A percentile compares a stretch with the other conserved stretches of the same genome.
phyloP scores from a whole-genome alignment of 1,140 invertebrate species.

The Drosophila pruinosa region DNA sequence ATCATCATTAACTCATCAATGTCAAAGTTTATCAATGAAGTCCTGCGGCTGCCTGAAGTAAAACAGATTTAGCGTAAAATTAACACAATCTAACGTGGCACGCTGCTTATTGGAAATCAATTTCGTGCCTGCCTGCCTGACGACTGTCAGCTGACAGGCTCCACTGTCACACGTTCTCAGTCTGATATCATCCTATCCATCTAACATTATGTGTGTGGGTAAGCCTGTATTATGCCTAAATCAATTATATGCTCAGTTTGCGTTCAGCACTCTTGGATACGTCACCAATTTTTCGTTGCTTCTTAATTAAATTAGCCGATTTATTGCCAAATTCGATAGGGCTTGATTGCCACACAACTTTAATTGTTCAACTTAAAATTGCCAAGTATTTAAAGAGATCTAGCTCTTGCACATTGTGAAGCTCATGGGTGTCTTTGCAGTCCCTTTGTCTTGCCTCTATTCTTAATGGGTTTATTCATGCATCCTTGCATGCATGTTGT shows the following conservation, averaged over 20 bases:
- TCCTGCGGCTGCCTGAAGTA: constrained; percentile 43
- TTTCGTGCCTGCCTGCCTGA: constrained; percentile 45
- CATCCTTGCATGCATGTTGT: neutral
- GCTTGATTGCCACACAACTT: neutral
- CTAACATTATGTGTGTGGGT: constrained; percentile 35
- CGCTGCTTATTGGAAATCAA: constrained; percentile 70
- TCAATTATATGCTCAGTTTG: constrained; percentile 72
- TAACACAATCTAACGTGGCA: constrained; percentile 71
- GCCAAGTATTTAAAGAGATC: too few species aligned
- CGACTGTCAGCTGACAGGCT: constrained; percentile 38
- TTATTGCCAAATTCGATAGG: neutral
- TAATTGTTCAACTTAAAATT: too few species aligned
- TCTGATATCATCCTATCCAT: constrained; percentile 13
- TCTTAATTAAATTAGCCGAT: constrained; percentile 43
- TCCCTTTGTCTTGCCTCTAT: constrained; percentile 1
- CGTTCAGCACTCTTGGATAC: constrained; percentile 9
- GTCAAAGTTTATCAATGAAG: constrained; percentile 77
- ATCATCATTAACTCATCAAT: constrained; percentile 81
- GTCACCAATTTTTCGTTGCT: constrained; percentile 13
- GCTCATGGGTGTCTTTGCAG: neutral
- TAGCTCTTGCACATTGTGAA: neutral
- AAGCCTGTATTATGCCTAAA: constrained; percentile 49
- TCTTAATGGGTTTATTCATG: constrained; percentile 32
- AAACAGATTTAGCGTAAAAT: constrained; percentile 80
- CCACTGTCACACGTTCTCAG: neutral